Base-by-base conservation (phyloP, 1,140 invertebrate genomes). In the Lasaia peninsularis region DNA sequence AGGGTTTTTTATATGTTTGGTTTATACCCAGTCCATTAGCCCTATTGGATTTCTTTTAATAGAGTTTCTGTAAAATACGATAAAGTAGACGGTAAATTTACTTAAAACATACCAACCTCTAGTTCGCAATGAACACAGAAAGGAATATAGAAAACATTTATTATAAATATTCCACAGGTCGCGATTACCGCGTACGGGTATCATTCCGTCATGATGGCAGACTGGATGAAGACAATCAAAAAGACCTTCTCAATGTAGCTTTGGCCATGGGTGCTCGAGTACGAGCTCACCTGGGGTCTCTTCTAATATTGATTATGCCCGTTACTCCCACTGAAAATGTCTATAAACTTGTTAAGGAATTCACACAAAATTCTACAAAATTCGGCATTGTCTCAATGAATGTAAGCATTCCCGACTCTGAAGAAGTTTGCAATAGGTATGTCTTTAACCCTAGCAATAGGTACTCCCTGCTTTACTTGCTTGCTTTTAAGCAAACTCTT, bases 361-460 rank as follows among this genome's bases (percentile, higher is more conserved):
- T 82, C 5, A 63, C 65, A 3, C 63, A 74, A 0, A 74, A 80
- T 11, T 28, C 69, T 0, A 49, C 28, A n/a, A 60, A 60, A 52
- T 85, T 78, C 54, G 75, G 75, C 0, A 69, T 86, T 10, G 62
- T 69, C 0, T 76, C 77, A 9, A 67, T 82, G 60, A 71, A 71
- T 52, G 73, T 87, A 9, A 79, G 70, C 20, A 52, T 87, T 14
- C 69, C 84, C 0, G 84, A 87, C 59, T 73, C 79, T 18, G 77
- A 84, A 50, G 84, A 87, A 62, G 74, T 85, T 24, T 78, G 67
- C 59, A 71, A 68, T 51, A 80, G 84, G 84, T 83, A 56, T 35
- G 40, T 49, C 10, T 49, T 37, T 37, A 37, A n/a, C 1, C 7
- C 34, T 37, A 37, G 34, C 34, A n/a, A 14, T 37, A n/a, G n/a